phyloP scores from a whole-genome alignment of 53 echinoderm and acorn worm genomes.

The Astropecten irregularis region DNA sequence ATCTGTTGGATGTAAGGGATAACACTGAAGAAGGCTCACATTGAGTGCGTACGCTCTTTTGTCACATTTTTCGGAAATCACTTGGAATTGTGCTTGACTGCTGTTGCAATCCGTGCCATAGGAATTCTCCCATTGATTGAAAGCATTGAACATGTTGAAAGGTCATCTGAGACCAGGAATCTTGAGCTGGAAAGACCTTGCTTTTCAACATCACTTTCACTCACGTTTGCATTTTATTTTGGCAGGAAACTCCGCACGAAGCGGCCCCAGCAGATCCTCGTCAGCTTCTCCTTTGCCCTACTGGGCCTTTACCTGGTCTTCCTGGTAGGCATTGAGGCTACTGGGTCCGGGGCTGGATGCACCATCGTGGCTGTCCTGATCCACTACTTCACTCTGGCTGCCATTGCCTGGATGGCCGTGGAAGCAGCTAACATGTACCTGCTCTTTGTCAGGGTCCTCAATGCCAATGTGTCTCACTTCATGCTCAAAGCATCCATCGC shows the following conservation, averaged over 20 bases:
- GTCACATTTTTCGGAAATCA: too few species aligned
- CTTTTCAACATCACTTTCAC: too few species aligned
- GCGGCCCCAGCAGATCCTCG: conserved; percentile 64
- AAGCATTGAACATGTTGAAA: too few species aligned
- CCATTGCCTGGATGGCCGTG: conserved; percentile 82
- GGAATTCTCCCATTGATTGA: too few species aligned
- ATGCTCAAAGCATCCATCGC: conserved; percentile 58
- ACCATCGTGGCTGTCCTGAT: conserved; percentile 64
- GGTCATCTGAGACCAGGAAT: too few species aligned
- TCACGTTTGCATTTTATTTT: neutral
- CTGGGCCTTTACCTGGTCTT: conserved; percentile 63
- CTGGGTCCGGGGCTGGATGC: conserved; percentile 47
- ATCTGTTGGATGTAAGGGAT: too few species aligned
- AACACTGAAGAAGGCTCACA: too few species aligned
- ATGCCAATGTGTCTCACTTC: conserved; percentile 54
- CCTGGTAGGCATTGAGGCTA: conserved; percentile 60
- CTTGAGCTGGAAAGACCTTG: too few species aligned
- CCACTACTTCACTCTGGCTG: conserved; percentile 79
- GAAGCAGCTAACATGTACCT: conserved; percentile 86
- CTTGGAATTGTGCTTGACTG: too few species aligned
- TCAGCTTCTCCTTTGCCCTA: conserved; percentile 62
- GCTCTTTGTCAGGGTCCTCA: conserved; percentile 71
- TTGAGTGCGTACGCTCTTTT: too few species aligned
- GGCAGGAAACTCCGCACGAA: conserved; percentile 54
- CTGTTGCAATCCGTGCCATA: too few species aligned